Base-by-base conservation (phyloP, 2,797 vertebrate genomes). In the Champsocephalus gunnari region DNA sequence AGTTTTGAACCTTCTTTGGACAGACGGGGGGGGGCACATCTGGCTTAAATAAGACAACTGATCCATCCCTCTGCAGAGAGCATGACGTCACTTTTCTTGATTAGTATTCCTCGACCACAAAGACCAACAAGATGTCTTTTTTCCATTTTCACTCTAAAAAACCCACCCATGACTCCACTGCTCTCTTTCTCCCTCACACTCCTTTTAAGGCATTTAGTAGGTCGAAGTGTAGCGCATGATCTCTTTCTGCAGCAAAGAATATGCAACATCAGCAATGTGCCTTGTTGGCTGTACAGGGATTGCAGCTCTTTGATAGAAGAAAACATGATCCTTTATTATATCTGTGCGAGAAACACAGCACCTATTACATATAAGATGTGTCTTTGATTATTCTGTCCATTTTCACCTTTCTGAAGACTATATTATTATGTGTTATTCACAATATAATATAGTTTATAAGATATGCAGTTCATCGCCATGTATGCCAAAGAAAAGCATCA, bases 191-290 rank as follows among this genome's bases (percentile, higher is more conserved):
- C n/a, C 45, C 71, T 61, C 55, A 45, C 73, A 44, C 61, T 79
- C 79, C 77, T 78, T 83, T 68, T 79, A 75, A 85, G 79, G 68
- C 48, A 55, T 84, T 83, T 62, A 63, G 32, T 56, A 50, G 65
- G 48, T 68, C 7, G 21, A 65, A 57, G 59, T 56, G 17, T 11
- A 53, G 24, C 3, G 14, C 11, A 17, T 61, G 60, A 64, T 65
- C 64, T 66, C 49, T 73, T 60, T 72, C 67, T 76, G 43, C 55
- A 16, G 17, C 11, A 17, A 56, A 53, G 47, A 50, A 47, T 28
- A 70, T 54, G 61, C 69, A 61, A 58, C 58, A 66, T 82, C 80
- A 87, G 83, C 78, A 66, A 48, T 62, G 61, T n/a, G 16, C 72
- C 50, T 58, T 14, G n/a, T 55, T 41, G 28, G 51, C 53, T 45